Percentiles rank a stretch among this genome's conserved stretches.
Evolutionary conservation across 2,113 vertebrate species (phyloP).

Genomic region (Ondatra zibethicus): DNA sequence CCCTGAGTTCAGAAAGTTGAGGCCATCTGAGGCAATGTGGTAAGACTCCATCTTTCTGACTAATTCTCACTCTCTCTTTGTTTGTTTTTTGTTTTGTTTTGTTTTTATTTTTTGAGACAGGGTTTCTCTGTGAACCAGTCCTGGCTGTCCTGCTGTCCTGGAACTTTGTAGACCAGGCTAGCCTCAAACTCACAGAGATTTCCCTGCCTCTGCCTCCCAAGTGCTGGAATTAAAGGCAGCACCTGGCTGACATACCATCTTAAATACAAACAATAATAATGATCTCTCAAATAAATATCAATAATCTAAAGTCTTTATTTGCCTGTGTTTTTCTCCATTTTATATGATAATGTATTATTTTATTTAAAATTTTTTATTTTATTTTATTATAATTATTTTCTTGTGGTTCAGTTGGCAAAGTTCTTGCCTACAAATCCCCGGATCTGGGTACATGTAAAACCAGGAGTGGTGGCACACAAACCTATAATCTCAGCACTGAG

Average conservation of each 20-base stretch:
- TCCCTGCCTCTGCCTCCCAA: background rate
- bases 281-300: background rate
- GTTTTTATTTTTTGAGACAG: background rate
- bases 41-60: background rate
- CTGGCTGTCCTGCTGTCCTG: background rate
- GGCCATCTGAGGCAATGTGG: background rate
- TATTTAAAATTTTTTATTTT: background rate
- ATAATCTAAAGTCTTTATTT: background rate
- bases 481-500: background rate
- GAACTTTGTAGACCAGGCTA: background rate
- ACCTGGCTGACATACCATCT: background rate
- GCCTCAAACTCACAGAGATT: background rate
- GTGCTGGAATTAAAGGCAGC: background rate
- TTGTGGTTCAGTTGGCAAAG: background rate
- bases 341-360: background rate
- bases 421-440: background rate
- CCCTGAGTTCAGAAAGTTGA: background rate
- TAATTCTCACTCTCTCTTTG: background rate
- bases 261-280: background rate
- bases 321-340: background rate
- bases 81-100: too few relatives aligned
- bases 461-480: background rate
- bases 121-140: background rate
- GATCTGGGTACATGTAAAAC: background rate
- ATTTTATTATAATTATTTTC: background rate